Conservation (phyloP, 1,140 invertebrate species). For the Anoplophora glabripennis region DNA sequence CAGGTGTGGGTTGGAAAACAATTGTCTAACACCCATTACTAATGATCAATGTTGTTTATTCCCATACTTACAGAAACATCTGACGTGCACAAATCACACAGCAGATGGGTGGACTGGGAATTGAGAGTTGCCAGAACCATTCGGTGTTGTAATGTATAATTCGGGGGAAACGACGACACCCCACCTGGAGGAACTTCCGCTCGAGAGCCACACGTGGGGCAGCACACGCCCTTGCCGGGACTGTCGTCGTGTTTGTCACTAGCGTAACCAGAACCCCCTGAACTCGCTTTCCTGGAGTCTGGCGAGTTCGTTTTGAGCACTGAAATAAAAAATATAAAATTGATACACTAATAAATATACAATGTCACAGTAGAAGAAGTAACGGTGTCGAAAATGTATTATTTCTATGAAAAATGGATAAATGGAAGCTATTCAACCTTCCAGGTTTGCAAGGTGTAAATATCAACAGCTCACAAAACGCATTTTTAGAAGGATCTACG, state of each 20-base stretch:
- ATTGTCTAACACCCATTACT: too few relatives aligned
- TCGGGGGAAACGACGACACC: conserved; percentile 52
- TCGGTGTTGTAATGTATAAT: conserved; percentile 57
- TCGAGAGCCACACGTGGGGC: conserved; percentile 54
- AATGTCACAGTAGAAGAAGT: too few relatives aligned
- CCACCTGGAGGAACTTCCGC: conserved; percentile 55
- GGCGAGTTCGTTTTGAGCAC: conserved; percentile 11
- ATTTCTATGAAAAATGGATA: too few relatives aligned
- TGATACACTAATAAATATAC: too few relatives aligned
- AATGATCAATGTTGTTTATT: neutral
- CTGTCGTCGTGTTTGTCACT: conserved; percentile 50
- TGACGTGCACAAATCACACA: conserved; percentile 57
- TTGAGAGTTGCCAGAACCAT: conserved; percentile 53
- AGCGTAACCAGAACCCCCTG: conserved; percentile 55
- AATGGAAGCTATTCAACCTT: too few relatives aligned
- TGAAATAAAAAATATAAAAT: conserved; percentile 12
- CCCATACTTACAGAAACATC: conserved; percentile 53
- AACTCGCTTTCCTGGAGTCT: conserved; percentile 39
- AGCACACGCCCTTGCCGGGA: conserved; percentile 39
- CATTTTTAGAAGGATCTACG: too few relatives aligned
- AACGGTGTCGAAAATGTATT: too few relatives aligned
- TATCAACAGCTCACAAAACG: too few relatives aligned
- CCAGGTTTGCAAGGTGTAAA: too few relatives aligned
- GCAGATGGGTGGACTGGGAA: conserved; percentile 49
- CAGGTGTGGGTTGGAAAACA: too few relatives aligned